Base-by-base conservation (phyloP, 2,113 vertebrate species). In the Cebidichthys violaceus region DNA sequence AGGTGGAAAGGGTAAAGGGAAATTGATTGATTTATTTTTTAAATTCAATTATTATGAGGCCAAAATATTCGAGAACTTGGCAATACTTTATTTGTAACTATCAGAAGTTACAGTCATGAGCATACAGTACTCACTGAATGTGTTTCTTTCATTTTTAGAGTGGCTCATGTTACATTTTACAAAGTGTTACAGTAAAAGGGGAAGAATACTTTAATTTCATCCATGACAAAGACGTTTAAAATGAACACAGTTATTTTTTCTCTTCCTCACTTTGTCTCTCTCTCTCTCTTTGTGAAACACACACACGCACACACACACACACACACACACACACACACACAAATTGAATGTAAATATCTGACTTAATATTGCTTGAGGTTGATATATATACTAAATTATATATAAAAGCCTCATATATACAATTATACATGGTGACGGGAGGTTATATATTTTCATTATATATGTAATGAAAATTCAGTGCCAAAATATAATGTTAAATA, bases 261-360 rank as follows among this genome's bases (percentile, higher is more conserved):
- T 77, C 64, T 69, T 78, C 70, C 37, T 85, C 75, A 82, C 72
- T 81, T 79, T 87, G 76, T 91, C 70, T 80, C 50, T 52, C 50
- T 54, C 50, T 52, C 50, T 54, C 50, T 54, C 50, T 54, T 7
- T 57, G 70, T 89, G 82, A 84, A 71, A 50, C 22, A 71, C 52
- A 57, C 29, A 87, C 31, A 88, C 76, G 88, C 84, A 88, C 84
- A 86, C 54, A 57, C 54, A 29, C 24, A 61, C 15, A 45, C 20
- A 65, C 52, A 41, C 55, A 77, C 71, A 83, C 75, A 67, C 37
- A 70, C 71, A 86, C n/a, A 88, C 72, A 89, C 85, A 88, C 83
- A 86, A 92, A 93, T 83, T 95, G 95, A 96, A 96, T 96, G 95
- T 96, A 96, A 94, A 96, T 96, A 96, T 91, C 86, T 93, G 92